Evolutionary conservation across 2,113 vertebrate genomes (phyloP).

Genomic region (Lutjanus erythropterus): DNA sequence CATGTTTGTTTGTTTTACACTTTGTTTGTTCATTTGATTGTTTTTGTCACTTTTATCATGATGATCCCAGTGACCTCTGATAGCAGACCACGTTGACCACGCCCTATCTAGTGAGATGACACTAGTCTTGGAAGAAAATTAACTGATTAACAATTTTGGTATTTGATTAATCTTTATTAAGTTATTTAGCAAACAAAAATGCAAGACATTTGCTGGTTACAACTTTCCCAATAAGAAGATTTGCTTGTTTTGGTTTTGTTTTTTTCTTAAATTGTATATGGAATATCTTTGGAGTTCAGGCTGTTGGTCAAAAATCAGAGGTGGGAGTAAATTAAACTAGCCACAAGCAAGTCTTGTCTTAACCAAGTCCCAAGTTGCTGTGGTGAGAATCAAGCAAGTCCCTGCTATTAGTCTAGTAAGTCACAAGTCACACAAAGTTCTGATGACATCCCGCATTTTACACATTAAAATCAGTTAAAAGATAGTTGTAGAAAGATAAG

Average conservation of each 20-base stretch:
- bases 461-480: no score
- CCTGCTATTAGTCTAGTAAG: no score
- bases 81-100: background rate
- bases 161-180: background rate
- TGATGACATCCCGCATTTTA: no score
- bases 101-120: constrained; percentile 8
- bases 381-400: no score
- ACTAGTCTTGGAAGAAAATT: background rate
- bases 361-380: no score
- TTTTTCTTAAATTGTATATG: background rate
- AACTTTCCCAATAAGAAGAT: background rate
- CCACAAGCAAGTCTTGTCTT: background rate
- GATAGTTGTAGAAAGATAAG: no score
- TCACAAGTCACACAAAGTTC: no score
- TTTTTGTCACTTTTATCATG: background rate
- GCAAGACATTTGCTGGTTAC: background rate
- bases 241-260: background rate
- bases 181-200: background rate
- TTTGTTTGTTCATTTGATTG: constrained; percentile 12
- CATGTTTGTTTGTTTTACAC: constrained; percentile 34
- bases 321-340: no score
- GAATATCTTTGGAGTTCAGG: background rate
- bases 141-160: no score
- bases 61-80: constrained; percentile 2
- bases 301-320: background rate